Base-by-base conservation (phyloP, 2,797 vertebrate genomes). In the Enteromius trimaculatus region DNA sequence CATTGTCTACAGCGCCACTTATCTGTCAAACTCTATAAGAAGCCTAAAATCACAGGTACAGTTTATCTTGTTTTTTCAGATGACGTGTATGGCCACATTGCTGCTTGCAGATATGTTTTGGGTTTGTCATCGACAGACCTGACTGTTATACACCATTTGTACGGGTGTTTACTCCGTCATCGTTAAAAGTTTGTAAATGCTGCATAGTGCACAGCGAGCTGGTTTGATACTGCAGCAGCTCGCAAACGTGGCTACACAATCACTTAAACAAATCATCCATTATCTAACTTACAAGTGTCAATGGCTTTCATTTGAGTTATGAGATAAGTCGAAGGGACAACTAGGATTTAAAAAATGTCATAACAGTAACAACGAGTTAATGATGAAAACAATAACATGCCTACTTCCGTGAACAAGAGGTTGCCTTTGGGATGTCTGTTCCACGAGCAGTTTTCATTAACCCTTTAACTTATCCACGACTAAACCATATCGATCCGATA, bases 361-460 rank as follows among this genome's bases (percentile, higher is more conserved):
- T 19, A 0, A 34, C 16, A 37, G 21, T 53, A 37, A 44, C 4
- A 29, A 13, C 10, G 8, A n/a, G 9, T 29, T 51, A n/a, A 14
- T 55, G 4, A 4, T 66, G 58, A 34, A 80, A 71, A 58, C 3
- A 21, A 68, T 21, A 68, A 55, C n/a, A 29, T 72, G 55, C 39
- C 70, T 76, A 82, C 72, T 82, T 82, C 81, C 72, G 81, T 42
- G 34, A 58, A 68, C 60, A 44, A 68, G 80, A 65, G 64, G 58
- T 3, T 82, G 14, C 49, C 72, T 44, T 65, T 68, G 60, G 23
- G 49, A 7, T 77, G 62, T 76, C 34, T 55, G 7, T 58, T 55
- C 34, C 81, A 58, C 81, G 19, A 62, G 31, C 75, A 55, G 6
- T 65, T 58, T 74, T 14, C 70, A 39, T 65, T n/a, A 75, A 42